phyloP scores from a whole-genome alignment of 2,888 invertebrate species.

The Bhutanitis thaidina region DNA sequence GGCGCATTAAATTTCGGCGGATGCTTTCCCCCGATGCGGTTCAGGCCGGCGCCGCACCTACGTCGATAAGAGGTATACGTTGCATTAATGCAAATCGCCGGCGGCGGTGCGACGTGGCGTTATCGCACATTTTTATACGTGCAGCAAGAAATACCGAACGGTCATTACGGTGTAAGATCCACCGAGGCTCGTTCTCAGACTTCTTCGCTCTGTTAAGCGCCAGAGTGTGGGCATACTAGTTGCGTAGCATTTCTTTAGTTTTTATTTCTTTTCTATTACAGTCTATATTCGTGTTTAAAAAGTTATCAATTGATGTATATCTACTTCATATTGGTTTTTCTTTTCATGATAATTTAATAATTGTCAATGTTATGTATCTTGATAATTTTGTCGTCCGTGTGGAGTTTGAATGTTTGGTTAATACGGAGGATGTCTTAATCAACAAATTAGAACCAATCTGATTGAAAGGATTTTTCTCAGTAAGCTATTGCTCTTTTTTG shows the following conservation, averaged over 20 bases:
- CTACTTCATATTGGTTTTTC: too few relatives aligned
- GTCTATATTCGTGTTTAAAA: too few relatives aligned
- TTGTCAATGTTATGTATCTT: too few relatives aligned
- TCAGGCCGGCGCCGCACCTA: slow-evolving; percentile 11
- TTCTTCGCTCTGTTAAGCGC: not conserved
- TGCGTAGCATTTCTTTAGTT: not conserved
- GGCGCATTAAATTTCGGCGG: slow-evolving; percentile 8
- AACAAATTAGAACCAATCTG: too few relatives aligned
- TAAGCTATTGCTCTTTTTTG: too few relatives aligned
- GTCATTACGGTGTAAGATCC: slow-evolving; percentile 35
- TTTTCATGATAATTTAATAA: too few relatives aligned
- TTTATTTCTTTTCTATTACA: not conserved
- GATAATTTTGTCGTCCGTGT: too few relatives aligned
- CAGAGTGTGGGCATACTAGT: too few relatives aligned
- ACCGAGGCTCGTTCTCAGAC: slow-evolving; percentile 19
- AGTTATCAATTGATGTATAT: too few relatives aligned
- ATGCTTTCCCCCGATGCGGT: slow-evolving; percentile 1
- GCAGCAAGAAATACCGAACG: slow-evolving; percentile 38
- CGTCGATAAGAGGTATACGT: slow-evolving; percentile 42
- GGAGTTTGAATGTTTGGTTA: too few relatives aligned
- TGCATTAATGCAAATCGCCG: slow-evolving; percentile 59
- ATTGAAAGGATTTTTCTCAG: too few relatives aligned
- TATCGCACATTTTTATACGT: slow-evolving; percentile 51
- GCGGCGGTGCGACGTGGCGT: slow-evolving; percentile 32
- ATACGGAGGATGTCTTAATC: too few relatives aligned